Conservation (phyloP, 2,113 vertebrate genomes). For the Struthio camelus region DNA sequence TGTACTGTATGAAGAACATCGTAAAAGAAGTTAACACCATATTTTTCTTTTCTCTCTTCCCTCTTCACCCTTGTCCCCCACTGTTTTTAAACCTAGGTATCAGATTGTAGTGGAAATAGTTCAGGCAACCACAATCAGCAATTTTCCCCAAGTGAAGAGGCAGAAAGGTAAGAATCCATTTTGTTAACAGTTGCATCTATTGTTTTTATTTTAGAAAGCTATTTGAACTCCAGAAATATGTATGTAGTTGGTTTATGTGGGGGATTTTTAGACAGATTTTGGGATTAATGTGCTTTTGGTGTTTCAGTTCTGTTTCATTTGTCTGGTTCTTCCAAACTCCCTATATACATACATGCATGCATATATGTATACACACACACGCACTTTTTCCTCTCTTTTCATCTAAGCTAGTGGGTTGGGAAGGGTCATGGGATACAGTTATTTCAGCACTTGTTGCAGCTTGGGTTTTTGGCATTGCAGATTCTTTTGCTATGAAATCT, state of each 20-base stretch:
- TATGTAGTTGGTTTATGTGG: neutral
- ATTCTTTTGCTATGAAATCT: neutral
- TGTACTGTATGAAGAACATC: neutral
- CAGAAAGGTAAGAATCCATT: slow-evolving; percentile 88
- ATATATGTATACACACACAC: no score
- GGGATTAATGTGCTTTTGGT: neutral
- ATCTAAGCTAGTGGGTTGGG: neutral
- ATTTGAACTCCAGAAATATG: neutral
- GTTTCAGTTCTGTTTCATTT: slow-evolving; percentile 10
- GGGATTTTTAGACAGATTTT: neutral
- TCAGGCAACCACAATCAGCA: slow-evolving; percentile 97
- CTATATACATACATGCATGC: no score
- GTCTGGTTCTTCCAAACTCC: neutral
- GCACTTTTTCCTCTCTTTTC: neutral
- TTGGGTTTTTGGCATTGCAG: neutral
- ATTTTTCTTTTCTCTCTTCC: neutral
- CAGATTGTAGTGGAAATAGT: slow-evolving; percentile 99
- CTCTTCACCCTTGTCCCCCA: neutral
- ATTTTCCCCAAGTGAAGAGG: slow-evolving; percentile 94
- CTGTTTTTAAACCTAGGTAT: slow-evolving; percentile 83
- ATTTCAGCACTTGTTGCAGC: neutral
- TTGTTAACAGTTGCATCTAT: slow-evolving; percentile 33
- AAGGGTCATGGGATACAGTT: neutral
- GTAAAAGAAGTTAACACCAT: neutral
- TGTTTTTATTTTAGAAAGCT: slow-evolving; percentile 36